These are phyloP conservation scores for Notolepis coatsorum DNA, from an alignment of 2,797 vertebrate species.

Conservation along the genomic window DNA sequence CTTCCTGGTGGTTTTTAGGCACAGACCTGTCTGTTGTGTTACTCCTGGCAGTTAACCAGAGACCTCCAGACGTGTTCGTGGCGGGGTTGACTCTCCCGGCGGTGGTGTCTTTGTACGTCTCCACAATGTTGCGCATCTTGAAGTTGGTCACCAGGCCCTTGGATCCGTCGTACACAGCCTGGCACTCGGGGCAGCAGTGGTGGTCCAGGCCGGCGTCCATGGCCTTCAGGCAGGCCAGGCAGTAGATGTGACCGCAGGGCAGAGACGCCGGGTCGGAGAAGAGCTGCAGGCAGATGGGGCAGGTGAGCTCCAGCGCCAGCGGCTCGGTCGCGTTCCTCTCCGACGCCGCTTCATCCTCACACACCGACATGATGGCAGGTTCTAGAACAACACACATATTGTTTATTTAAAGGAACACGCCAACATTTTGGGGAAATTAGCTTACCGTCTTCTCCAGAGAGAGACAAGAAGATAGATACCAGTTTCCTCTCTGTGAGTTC, in stretches of 20 bases:
- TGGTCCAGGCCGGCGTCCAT: constrained; percentile 62
- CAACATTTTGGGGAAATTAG: too few species aligned
- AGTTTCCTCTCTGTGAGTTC: too few species aligned
- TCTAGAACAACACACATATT: constrained; percentile 38
- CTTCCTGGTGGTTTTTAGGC: not conserved
- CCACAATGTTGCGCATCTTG: constrained; percentile 68
- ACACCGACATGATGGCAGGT: constrained; percentile 41
- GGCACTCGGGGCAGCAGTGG: constrained; percentile 79
- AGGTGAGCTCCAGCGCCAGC: constrained; percentile 69
- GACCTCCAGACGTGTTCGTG: not conserved
- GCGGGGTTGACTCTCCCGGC: constrained; percentile 8
- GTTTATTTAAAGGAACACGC: too few species aligned
- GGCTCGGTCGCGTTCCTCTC: constrained; percentile 3
- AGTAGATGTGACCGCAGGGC: constrained; percentile 81
- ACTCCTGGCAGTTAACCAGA: not conserved
- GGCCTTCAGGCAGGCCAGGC: constrained; percentile 65
- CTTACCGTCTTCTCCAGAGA: too few species aligned
- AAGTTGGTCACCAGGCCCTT: constrained; percentile 62
- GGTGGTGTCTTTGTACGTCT: constrained; percentile 58
- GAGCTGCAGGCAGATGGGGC: constrained; percentile 77
- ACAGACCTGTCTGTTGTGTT: not conserved
- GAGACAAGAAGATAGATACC: too few species aligned
- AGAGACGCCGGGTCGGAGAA: constrained; percentile 72
- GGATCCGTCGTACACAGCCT: constrained; percentile 56
- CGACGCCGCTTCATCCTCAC: constrained; percentile 6